Percentiles rank a stretch among this genome's conserved stretches.
Conservation (phyloP, 2,888 invertebrate species). For the Camptogramma bilineatum region DNA sequence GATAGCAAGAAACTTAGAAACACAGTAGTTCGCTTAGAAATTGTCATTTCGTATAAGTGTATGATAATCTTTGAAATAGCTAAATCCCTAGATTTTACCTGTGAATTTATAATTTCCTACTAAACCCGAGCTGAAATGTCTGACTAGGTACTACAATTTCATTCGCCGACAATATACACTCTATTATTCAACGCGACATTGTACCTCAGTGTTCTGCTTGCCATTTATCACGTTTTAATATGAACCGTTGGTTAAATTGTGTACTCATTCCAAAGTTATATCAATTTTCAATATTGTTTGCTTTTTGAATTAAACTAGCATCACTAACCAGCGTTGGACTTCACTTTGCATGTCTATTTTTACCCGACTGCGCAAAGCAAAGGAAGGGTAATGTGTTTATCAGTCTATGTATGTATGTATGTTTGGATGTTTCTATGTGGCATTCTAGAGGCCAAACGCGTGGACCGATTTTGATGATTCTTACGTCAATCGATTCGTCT, state of each 20-base stretch:
- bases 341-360: no score
- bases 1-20: neutral
- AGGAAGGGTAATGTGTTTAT: no score
- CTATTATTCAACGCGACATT: constrained; percentile 59
- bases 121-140: constrained; percentile 23
- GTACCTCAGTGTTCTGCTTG: constrained; percentile 35
- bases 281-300: neutral
- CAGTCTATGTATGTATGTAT: no score
- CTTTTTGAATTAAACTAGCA: no score
- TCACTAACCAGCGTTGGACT: no score
- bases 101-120: constrained; percentile 8
- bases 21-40: neutral
- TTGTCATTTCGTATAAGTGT: neutral
- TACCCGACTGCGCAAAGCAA: no score
- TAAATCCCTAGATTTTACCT: constrained; percentile 7
- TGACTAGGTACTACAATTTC: constrained; percentile 48
- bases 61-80: neutral
- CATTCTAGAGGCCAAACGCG: no score
- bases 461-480: no score
- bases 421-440: no score
- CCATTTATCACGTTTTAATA: neutral
- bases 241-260: neutral
- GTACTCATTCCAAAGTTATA: neutral
- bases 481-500: no score
- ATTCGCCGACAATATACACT: constrained; percentile 52